Conservation (phyloP, 1,140 invertebrate species). For the Linepithema humile region DNA sequence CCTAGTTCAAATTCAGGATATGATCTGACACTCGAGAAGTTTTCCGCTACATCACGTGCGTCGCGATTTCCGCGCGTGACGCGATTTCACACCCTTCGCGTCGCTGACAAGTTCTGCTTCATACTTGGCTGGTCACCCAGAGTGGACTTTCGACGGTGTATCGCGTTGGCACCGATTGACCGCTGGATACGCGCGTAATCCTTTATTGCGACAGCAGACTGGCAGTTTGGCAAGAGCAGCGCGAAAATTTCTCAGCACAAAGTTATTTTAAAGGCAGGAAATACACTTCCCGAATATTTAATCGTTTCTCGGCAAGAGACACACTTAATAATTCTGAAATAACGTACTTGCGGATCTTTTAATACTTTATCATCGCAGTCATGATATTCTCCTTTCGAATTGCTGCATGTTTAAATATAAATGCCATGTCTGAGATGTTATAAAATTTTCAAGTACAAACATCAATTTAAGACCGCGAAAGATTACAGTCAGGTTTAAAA, state of each 20-base stretch:
- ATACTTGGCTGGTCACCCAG: slow-evolving; percentile 26
- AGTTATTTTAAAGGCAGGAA: slow-evolving; percentile 5
- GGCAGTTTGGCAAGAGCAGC: slow-evolving; percentile 64
- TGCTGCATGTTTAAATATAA: background rate
- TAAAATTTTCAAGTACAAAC: background rate
- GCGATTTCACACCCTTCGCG: slow-evolving; percentile 64
- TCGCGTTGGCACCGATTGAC: slow-evolving; percentile 63
- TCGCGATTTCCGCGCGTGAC: slow-evolving; percentile 55
- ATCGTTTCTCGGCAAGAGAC: background rate
- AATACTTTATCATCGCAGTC: background rate
- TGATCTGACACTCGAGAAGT: slow-evolving; percentile 55
- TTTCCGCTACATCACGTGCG: slow-evolving; percentile 55
- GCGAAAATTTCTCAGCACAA: slow-evolving; percentile 27
- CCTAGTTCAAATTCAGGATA: slow-evolving; percentile 50
- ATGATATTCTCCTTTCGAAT: background rate
- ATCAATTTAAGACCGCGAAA: background rate
- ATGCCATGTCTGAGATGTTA: background rate
- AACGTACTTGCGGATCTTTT: background rate
- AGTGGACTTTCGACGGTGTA: slow-evolving; percentile 58
- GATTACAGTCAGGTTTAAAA: background rate
- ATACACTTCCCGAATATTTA: slow-evolving; percentile 6
- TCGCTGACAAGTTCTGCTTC: slow-evolving; percentile 67
- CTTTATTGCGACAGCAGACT: slow-evolving; percentile 47
- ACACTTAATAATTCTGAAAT: background rate
- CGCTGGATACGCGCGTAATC: slow-evolving; percentile 63